Evolutionary conservation across 2,113 vertebrate genomes (phyloP).

Genomic region (Peromyscus maniculatus): DNA sequence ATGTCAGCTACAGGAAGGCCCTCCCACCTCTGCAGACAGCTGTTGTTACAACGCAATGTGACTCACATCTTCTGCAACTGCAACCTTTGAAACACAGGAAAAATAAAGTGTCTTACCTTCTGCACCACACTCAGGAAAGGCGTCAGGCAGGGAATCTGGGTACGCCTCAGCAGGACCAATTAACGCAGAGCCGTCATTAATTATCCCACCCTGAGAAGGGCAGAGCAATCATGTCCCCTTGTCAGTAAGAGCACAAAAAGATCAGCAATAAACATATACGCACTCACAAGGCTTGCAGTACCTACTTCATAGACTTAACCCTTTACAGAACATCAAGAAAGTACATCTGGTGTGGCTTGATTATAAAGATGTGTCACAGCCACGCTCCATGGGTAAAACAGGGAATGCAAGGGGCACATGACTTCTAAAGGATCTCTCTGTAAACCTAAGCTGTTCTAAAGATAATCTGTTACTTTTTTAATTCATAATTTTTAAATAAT

Average conservation of each 20-base stretch:
- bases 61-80: neutral
- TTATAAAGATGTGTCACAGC: neutral
- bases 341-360: accelerated
- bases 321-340: neutral
- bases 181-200: slow-evolving; percentile 97
- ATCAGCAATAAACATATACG: neutral
- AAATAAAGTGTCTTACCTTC: slow-evolving; percentile 90
- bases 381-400: too few species aligned
- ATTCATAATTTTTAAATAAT: neutral
- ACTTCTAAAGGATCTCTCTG: neutral
- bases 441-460: neutral
- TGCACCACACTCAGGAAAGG: slow-evolving; percentile 94
- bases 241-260: neutral
- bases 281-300: neutral
- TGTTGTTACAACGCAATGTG: neutral
- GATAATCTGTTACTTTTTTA: neutral
- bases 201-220: slow-evolving; percentile 93
- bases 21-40: neutral
- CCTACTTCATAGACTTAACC: neutral
- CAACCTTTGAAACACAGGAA: neutral
- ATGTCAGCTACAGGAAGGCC: neutral
- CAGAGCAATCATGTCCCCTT: slow-evolving; percentile 1
- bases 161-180: slow-evolving; percentile 95
- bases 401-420: too few species aligned
- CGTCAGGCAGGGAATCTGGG: slow-evolving; percentile 92